Evolutionary conservation across 2,888 invertebrate genomes (phyloP).

Genomic region (Andrena praecox): DNA sequence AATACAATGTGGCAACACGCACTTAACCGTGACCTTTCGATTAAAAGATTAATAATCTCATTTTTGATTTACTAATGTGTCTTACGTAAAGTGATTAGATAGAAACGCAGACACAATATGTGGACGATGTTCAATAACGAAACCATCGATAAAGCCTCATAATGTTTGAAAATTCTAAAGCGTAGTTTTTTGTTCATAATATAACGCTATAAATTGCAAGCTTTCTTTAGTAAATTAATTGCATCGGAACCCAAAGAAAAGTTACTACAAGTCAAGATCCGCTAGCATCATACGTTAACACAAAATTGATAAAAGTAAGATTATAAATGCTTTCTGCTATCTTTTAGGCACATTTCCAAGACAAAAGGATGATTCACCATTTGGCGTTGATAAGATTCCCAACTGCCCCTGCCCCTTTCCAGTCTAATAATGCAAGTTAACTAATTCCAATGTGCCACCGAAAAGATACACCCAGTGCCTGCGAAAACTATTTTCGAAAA

Average conservation of each 20-base stretch:
- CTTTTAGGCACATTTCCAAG: background rate
- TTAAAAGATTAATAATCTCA: conserved; percentile 10
- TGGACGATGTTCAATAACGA: background rate
- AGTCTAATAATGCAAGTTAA: background rate
- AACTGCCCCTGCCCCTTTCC: background rate
- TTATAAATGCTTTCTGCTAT: background rate
- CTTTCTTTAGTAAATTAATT: no score
- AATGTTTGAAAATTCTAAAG: background rate
- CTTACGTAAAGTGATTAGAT: conserved; percentile 41
- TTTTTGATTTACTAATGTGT: conserved; percentile 18
- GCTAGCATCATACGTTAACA: no score
- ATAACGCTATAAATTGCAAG: no score
- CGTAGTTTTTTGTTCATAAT: background rate
- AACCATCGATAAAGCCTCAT: background rate
- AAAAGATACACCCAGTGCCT: no score
- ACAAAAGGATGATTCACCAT: background rate
- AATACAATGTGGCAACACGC: background rate
- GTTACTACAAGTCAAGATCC: no score
- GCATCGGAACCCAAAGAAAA: no score
- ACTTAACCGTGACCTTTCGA: conserved; percentile 32
- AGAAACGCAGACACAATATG: background rate
- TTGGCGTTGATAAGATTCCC: background rate
- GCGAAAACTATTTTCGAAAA: no score
- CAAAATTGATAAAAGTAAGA: background rate
- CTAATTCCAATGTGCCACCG: background rate